These are phyloP conservation scores for Cybosia mesomella DNA, from an alignment of 2,888 invertebrate species.

Conservation along the genomic window DNA sequence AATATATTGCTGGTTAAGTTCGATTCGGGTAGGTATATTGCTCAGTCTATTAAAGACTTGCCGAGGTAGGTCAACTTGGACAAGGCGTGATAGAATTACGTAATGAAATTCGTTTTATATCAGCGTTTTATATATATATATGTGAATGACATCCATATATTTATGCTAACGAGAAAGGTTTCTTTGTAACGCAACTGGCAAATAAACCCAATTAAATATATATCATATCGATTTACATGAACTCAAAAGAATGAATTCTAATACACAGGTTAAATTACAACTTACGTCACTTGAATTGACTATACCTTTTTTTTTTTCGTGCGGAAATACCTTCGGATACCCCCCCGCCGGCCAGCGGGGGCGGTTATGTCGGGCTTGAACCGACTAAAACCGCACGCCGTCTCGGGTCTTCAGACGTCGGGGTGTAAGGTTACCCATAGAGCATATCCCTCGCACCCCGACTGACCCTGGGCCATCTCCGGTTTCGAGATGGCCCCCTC, in stretches of 20 bases:
- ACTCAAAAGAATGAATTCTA: background rate
- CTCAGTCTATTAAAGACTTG: slow-evolving; percentile 84
- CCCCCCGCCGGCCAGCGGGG: too few relatives aligned
- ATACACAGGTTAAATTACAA: background rate
- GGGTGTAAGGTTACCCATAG: too few relatives aligned
- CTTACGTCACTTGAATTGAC: background rate
- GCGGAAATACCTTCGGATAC: too few relatives aligned
- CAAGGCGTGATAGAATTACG: slow-evolving; percentile 78
- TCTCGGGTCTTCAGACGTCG: too few relatives aligned
- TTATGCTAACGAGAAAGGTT: slow-evolving; percentile 61
- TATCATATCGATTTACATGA: background rate
- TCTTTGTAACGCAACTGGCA: slow-evolving; percentile 48
- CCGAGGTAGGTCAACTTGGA: slow-evolving; percentile 79
- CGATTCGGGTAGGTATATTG: slow-evolving; percentile 75
- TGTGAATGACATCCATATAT: slow-evolving; percentile 65
- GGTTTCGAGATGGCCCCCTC: too few relatives aligned
- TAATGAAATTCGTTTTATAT: slow-evolving; percentile 68
- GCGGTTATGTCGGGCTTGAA: too few relatives aligned
- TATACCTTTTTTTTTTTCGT: too few relatives aligned
- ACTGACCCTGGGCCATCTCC: too few relatives aligned
- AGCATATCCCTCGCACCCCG: too few relatives aligned
- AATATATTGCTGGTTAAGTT: slow-evolving; percentile 58
- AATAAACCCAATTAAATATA: slow-evolving; percentile 6
- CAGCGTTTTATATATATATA: too few relatives aligned
- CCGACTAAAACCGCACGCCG: too few relatives aligned